Base-by-base conservation (phyloP, 2,113 vertebrate species). In the Grantiella picta region DNA sequence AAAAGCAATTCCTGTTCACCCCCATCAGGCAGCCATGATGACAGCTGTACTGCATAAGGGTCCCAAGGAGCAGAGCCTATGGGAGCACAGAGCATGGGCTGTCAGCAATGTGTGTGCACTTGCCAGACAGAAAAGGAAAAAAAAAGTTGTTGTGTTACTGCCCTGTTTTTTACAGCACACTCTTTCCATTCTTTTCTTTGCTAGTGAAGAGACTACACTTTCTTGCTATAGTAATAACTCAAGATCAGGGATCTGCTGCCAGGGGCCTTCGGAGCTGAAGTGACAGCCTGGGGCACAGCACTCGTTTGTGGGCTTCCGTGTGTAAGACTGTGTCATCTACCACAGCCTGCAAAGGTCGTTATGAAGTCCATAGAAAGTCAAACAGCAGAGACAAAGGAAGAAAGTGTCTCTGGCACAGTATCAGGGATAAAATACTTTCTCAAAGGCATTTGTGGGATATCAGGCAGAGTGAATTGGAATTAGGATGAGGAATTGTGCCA, bases 391-490 rank as follows among this genome's bases (percentile, higher is more conserved):
- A 83, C 1, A 4, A 84, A 95, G 57, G 71, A 95, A 96, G 80
- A 95, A 97, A 97, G 91, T 77, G 63, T 73, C 92, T 95, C 89
- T 92, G 97, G 95, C 95, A 96, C 70, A 79, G 82, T 72, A 87
- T 86, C 65, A 91, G 49, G 63, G n/a, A 83, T 73, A 60, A 94
- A 92, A 96, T 47, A 75, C 53, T 79, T 95, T 89, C 92, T 95
- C 75, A 95, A 96, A 96, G 81, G 86, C 80, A 89, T 95, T 86
- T 47, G 6, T 76, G 94, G 86, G 73, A 91, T 82, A 95, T 80
- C 79, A 95, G 93, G 70, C 47, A 92, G 79, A 91, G 88, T 78
- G 88, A 94, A 93, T 5, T 12, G 72, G 64, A 96, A 95, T 92
- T 94, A 85, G 40, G 49, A 91, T 86, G 86, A 96, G 63, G 60